Conservation (phyloP, 2,113 vertebrate genomes). For the Elaphurus davidianus region DNA sequence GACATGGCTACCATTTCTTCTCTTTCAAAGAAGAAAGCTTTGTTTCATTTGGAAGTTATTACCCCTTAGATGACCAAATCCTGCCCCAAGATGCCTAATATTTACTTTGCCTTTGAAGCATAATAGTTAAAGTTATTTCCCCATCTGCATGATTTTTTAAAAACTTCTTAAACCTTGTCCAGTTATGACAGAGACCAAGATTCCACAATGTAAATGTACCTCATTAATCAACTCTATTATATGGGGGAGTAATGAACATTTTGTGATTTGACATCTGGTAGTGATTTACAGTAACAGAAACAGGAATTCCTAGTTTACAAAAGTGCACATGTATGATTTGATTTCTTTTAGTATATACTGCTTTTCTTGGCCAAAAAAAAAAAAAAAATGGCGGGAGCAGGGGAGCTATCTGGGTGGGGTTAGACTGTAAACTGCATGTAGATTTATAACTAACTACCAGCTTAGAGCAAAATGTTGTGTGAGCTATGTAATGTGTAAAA, state of each 20-base stretch:
- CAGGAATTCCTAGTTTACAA: conserved; percentile 73
- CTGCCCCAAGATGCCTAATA: conserved; percentile 65
- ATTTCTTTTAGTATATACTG: conserved; percentile 60
- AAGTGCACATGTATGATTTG: conserved; percentile 70
- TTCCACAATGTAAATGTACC: conserved; percentile 65
- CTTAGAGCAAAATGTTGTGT: conserved; percentile 62
- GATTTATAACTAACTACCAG: conserved; percentile 61
- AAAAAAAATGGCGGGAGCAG: neutral
- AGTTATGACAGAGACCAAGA: conserved; percentile 71
- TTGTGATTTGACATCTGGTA: conserved; percentile 80
- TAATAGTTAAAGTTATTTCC: conserved; percentile 68
- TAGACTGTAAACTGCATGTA: conserved; percentile 57
- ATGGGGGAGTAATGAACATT: conserved; percentile 71
- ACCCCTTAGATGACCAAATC: conserved; percentile 66
- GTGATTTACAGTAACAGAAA: conserved; percentile 75
- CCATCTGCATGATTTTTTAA: conserved; percentile 71
- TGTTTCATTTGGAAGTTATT: conserved; percentile 74
- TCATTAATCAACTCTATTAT: conserved; percentile 78
- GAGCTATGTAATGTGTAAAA: conserved; percentile 76
- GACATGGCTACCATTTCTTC: conserved; percentile 68
- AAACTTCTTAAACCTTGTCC: conserved; percentile 66
- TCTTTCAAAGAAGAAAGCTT: conserved; percentile 69
- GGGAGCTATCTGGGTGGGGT: conserved; percentile 21
- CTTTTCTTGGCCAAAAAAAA: conserved; percentile 58
- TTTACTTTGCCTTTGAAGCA: conserved; percentile 78